Conservation (phyloP, 2,888 invertebrate species). For the Phania funesta region DNA sequence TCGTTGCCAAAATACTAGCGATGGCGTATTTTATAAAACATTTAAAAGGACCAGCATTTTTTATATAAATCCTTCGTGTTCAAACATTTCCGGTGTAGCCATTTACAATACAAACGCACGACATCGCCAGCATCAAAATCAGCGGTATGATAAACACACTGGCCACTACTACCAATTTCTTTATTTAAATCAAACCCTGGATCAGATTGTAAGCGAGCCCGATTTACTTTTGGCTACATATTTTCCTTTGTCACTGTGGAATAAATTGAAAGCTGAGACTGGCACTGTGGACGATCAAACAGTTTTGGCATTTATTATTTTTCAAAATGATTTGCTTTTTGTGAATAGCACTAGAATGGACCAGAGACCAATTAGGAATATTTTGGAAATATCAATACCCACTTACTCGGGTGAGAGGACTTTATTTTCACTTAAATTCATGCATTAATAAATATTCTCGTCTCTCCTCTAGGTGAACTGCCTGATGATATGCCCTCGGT, state of each 20-base stretch:
- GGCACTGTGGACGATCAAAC: conserved; percentile 9
- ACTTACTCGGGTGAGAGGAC: conserved; percentile 33
- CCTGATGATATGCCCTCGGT: conserved; percentile 50
- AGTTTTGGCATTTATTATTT: conserved; percentile 36
- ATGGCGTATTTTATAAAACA: neutral
- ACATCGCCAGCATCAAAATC: neutral
- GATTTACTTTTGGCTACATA: conserved; percentile 38
- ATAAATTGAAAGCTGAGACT: conserved; percentile 11
- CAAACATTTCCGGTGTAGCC: conserved; percentile 52
- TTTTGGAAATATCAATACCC: conserved; percentile 44
- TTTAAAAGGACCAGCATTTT: conserved; percentile 29
- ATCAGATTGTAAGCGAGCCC: neutral
- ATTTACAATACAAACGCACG: neutral
- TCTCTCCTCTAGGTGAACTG: conserved; percentile 26
- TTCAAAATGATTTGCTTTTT: conserved; percentile 43
- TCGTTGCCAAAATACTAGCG: neutral
- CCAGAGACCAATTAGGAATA: neutral
- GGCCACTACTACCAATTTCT: conserved; percentile 25
- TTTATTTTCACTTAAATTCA: neutral
- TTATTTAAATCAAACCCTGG: conserved; percentile 38
- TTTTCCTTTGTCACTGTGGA: conserved; percentile 37
- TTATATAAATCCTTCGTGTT: conserved; percentile 52
- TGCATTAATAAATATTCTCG: neutral
- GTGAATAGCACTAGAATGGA: neutral
- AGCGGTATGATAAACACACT: conserved; percentile 9